A percentile compares a stretch with the other conserved stretches of the same genome.
phyloP scores from a whole-genome alignment of 1,140 invertebrate genomes.

The Temnothorax curvispinosus region DNA sequence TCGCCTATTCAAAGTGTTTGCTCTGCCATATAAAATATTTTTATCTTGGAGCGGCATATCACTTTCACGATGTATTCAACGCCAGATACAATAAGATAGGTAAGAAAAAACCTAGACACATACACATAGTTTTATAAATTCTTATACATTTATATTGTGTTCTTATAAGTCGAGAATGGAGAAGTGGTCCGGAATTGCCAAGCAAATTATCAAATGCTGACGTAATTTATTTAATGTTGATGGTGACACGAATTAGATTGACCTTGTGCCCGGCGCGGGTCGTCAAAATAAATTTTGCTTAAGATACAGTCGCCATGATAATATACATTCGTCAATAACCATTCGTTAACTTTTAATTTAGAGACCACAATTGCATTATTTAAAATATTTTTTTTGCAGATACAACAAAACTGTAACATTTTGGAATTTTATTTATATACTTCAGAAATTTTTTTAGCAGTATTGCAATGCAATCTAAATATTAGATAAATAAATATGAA shows the following conservation, averaged over 20 bases:
- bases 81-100: slow-evolving; percentile 34
- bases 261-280: no score
- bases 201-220: no score
- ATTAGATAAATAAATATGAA: neutral
- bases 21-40: neutral
- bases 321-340: no score
- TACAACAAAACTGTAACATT: neutral
- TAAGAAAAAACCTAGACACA: slow-evolving; percentile 5
- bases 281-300: no score
- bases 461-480: no score
- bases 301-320: no score
- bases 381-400: slow-evolving; percentile 31
- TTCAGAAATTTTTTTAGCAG: neutral
- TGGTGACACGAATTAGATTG: no score
- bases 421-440: neutral
- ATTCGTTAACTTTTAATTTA: no score
- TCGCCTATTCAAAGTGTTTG: neutral
- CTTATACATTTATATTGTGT: neutral
- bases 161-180: no score
- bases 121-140: neutral
- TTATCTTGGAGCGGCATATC: neutral
- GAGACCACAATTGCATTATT: neutral
- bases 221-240: no score
- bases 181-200: no score
- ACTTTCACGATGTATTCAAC: neutral